These are phyloP conservation scores for Patella ulyssiponensis DNA, from an alignment of 2,888 invertebrate species.

Conservation along the genomic window DNA sequence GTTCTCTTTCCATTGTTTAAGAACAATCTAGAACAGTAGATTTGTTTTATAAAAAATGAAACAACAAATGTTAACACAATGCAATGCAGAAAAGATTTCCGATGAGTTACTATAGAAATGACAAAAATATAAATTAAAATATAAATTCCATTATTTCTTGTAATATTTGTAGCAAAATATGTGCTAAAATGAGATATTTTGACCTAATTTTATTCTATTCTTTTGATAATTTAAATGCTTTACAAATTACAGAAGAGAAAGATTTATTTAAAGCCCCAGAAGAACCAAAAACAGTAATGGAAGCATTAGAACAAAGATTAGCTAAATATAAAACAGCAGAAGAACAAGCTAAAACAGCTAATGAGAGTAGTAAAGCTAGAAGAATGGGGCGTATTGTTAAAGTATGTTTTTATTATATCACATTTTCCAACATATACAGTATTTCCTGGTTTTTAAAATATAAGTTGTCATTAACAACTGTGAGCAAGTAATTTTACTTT, in stretches of 20 bases:
- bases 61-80: too few relatives aligned
- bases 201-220: not conserved
- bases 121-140: not conserved
- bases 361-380: constrained; percentile 88
- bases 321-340: constrained; percentile 82
- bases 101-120: not conserved
- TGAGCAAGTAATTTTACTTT: too few relatives aligned
- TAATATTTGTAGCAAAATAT: too few relatives aligned
- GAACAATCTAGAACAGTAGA: too few relatives aligned
- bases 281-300: constrained; percentile 76
- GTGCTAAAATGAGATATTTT: not conserved
- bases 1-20: too few relatives aligned
- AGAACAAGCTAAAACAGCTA: constrained; percentile 81
- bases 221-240: not conserved
- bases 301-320: constrained; percentile 87
- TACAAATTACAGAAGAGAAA: constrained; percentile 62
- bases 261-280: constrained; percentile 71
- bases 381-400: constrained; percentile 92
- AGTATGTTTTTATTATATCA: constrained; percentile 44
- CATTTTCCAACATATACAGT: too few relatives aligned
- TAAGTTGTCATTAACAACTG: too few relatives aligned
- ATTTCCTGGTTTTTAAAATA: too few relatives aligned
- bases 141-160: not conserved
- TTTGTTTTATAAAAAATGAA: too few relatives aligned
- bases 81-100: not conserved